Conservation (phyloP, 2,113 vertebrate genomes). For the Vombatus ursinus region DNA sequence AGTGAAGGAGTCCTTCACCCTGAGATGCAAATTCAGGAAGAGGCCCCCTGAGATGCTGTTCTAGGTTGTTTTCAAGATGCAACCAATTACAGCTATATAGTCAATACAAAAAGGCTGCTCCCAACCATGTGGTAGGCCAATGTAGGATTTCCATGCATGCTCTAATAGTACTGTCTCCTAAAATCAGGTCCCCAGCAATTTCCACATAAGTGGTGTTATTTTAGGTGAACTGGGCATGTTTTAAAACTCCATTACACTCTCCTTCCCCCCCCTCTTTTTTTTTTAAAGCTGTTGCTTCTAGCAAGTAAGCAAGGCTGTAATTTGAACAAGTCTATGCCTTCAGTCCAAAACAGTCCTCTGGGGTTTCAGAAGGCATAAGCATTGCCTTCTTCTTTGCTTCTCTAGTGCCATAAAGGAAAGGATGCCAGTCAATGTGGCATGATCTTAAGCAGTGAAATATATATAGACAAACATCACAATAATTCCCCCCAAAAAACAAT, state of each 20-base stretch:
- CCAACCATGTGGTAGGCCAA: background rate
- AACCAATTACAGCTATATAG: background rate
- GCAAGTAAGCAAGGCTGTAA: background rate
- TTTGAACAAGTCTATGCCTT: background rate
- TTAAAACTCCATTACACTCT: background rate
- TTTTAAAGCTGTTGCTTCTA: background rate
- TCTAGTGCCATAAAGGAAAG: background rate
- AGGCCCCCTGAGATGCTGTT: background rate
- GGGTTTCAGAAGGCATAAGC: background rate
- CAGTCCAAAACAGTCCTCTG: background rate
- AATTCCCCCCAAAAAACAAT: no score
- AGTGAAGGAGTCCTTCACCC: background rate
- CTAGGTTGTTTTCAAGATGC: background rate
- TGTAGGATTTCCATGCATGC: background rate
- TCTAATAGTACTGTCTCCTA: background rate
- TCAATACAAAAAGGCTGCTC: background rate
- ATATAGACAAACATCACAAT: no score
- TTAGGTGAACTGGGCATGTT: background rate
- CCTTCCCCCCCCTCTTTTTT: background rate
- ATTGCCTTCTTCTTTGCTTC: background rate
- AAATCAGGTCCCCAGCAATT: background rate
- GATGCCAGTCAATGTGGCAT: background rate
- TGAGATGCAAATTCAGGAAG: background rate
- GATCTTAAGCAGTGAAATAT: background rate
- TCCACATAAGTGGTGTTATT: background rate